A percentile compares a stretch with the other conserved stretches of the same genome.
These are phyloP conservation scores for Liodrosophila aerea DNA, from an alignment of 2,888 invertebrate genomes.

Conservation along the genomic window DNA sequence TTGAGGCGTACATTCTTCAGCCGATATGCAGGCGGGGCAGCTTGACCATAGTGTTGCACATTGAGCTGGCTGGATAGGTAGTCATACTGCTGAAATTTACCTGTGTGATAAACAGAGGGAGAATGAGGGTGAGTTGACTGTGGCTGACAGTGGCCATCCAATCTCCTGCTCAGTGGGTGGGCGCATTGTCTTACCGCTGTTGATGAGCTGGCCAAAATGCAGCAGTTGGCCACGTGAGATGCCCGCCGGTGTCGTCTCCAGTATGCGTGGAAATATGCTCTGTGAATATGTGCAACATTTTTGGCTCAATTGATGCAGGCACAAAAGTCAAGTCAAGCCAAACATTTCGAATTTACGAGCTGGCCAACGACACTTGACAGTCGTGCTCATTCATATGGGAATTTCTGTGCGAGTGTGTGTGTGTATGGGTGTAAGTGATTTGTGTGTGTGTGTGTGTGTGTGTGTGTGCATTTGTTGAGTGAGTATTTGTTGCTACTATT, in stretches of 20 bases:
- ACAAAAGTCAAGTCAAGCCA: conserved; percentile 36
- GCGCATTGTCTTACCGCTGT: conserved; percentile 71
- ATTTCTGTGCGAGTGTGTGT: background rate
- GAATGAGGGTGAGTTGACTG: background rate
- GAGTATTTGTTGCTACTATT: conserved; percentile 47
- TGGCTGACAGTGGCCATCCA: background rate
- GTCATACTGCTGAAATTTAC: conserved; percentile 79
- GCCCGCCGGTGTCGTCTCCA: conserved; percentile 80
- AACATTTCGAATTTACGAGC: conserved; percentile 53
- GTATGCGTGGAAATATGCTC: conserved; percentile 75
- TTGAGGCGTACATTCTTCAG: conserved; percentile 76
- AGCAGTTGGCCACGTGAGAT: conserved; percentile 79
- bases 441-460: background rate
- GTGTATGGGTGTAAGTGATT: background rate
- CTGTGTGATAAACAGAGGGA: conserved; percentile 41
- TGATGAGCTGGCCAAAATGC: conserved; percentile 80
- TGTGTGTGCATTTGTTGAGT: conserved; percentile 27
- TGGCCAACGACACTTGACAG: conserved; percentile 19
- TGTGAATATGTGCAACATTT: conserved; percentile 37
- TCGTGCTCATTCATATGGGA: background rate
- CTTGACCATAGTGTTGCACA: conserved; percentile 65
- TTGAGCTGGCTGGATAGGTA: conserved; percentile 72
- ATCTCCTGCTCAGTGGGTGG: background rate
- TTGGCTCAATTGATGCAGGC: conserved; percentile 31
- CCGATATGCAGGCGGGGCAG: conserved; percentile 76